Evolutionary conservation across 2,888 invertebrate genomes (phyloP), one percentile per base, ranked within the genome.

Genomic region (Candidula unifasciata): DNA sequence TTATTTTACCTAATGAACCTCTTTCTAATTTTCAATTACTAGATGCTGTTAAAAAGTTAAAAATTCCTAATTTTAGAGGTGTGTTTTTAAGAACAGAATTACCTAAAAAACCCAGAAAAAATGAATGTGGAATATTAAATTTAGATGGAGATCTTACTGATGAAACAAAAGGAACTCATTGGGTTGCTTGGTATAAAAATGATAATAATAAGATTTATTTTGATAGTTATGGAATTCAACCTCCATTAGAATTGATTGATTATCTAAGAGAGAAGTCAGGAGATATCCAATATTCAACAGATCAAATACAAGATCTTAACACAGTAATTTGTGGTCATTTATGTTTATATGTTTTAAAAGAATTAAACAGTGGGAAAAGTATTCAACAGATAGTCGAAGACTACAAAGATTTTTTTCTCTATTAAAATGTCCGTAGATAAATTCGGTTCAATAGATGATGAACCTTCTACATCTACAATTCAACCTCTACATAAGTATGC

Each of bases 81-180:
- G 74, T 74, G 3, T 74, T 74, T 10, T 27, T 74, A 74, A 52
- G 52, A 54, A 54, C n/a, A 27, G 54, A 74, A 54, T 18, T 74
- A 3, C 74, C 74, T 54, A 30, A 52, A 35, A 52, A 27, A 54
- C 52, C 74, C 52, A 74, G 27, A 30, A 74, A 74, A 10, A 74
- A 74, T 5, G 74, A 74, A 54, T 74, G 74, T 74, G 74, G 74
- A 74, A 74, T 54, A 74, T 8, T 74, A 27, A 74, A 74, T 74
- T 74, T 74, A 74, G 74, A 54, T 74, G 74, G 54, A 27, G 74
- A 71, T 69, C 69, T 35, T 0, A 69, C 69, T 5, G 69, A 27
- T 52, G 52, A 73, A 73, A 73, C 37, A 54, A 54, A 54, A 52
- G 54, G 27, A 74, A 74, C 54, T 52, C 74, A 74, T 27, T 74